Evolutionary conservation across 2,888 invertebrate genomes (phyloP), one percentile per base, ranked within the genome.

Genomic region (Fabriciana adippe): DNA sequence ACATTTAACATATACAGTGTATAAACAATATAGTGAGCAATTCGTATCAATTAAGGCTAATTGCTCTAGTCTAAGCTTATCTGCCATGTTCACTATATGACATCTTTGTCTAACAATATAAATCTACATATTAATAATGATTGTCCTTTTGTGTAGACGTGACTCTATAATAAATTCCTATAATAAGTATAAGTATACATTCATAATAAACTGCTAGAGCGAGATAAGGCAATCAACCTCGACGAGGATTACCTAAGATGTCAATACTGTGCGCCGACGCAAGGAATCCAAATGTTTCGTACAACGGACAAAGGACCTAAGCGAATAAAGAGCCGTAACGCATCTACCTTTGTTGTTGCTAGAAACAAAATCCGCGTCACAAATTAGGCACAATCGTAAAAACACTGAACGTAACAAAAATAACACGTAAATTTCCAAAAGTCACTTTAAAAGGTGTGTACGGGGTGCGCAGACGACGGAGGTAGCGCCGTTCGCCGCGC

Each of bases 381-480:
- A 85, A 82, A 86, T 83, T 83, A 81, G 78, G 74, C 85, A 86
- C 85, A 82, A 73, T 82, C 83, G 85, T 84, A 79, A 78, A 81
- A 83, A 81, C 88, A 89, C 88, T 81, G 75, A 75, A 77, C 73
- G 75, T 56, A 75, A 62, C 35, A 16, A 67, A 67, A 68, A 68
- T 55, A 74, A 80, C 84, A 83, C 84, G 84, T 81, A 83, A 86
- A 84, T 81, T 80, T 84, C 78, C 75, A 81, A 86, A 87, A 86
- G 84, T 85, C 88, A 87, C 88, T 86, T 78, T 77, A 71, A 72
- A 72, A 63, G 62, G 57, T 73, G 77, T 76, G 74, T 71, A 73
- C 74, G 80, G 82, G 82, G 82, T 88, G 90, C 88, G 90, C 88
- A 86, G 83, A 89, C 89, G 88, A 82, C 86, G 86, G 78, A 88